phyloP scores from a whole-genome alignment of 2,113 vertebrate genomes.

The Vanacampus margaritifer region DNA sequence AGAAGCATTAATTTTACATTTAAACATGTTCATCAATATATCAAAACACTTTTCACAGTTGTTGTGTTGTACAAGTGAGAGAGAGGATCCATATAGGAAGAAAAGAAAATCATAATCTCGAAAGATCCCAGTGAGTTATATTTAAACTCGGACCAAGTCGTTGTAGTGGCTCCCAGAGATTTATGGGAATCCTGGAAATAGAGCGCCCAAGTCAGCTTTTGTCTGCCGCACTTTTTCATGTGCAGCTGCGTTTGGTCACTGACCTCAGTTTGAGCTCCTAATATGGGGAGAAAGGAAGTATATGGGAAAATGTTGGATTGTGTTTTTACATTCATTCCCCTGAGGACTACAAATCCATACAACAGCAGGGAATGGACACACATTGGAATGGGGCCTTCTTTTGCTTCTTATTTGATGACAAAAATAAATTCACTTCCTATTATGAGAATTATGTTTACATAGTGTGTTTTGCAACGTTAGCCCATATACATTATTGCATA shows the following conservation, averaged over 20 bases:
- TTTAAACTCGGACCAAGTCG: slow-evolving; percentile 7
- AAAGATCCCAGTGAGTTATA: background rate
- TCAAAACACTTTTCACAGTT: background rate
- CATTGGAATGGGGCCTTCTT: background rate
- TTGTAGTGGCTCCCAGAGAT: slow-evolving; percentile 24
- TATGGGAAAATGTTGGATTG: background rate
- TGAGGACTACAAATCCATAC: background rate
- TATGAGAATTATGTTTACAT: too few species aligned
- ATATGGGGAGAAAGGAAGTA: slow-evolving; percentile 40
- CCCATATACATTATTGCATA: too few species aligned
- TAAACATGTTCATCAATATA: background rate
- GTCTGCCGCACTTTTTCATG: slow-evolving; percentile 33
- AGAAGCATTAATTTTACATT: too few species aligned
- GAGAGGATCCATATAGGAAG: background rate
- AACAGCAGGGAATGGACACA: background rate
- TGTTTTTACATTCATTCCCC: slow-evolving; percentile 9
- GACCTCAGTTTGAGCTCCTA: slow-evolving; percentile 35
- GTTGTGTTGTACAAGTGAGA: background rate
- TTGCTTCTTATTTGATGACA: background rate
- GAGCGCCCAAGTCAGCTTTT: slow-evolving; percentile 27
- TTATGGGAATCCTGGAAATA: slow-evolving; percentile 61
- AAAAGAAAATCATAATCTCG: background rate
- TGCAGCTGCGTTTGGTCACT: slow-evolving; percentile 52
- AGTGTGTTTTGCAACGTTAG: too few species aligned
- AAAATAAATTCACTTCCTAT: background rate